phyloP scores from a whole-genome alignment of 2,888 invertebrate genomes.

The Eueremaeus valkanovi region DNA sequence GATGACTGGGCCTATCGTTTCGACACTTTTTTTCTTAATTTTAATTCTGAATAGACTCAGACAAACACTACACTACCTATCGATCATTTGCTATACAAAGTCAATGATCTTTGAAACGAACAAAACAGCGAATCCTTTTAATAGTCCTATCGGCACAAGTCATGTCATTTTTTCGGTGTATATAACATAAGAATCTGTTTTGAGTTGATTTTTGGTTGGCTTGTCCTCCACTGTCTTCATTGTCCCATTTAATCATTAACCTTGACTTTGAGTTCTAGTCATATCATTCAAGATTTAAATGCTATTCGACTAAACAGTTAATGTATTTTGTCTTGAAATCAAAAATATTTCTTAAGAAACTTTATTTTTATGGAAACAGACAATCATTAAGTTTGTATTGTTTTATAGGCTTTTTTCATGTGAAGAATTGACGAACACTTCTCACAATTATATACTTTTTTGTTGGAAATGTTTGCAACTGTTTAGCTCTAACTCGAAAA shows the following conservation, averaged over 20 bases:
- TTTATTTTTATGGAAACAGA: neutral
- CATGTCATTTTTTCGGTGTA: too few species aligned
- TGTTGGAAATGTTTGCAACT: too few species aligned
- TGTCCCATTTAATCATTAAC: constrained; percentile 28
- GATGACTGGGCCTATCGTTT: too few species aligned
- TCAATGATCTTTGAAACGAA: neutral
- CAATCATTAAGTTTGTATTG: neutral
- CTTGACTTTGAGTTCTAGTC: neutral
- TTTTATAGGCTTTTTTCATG: constrained; percentile 12
- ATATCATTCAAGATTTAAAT: constrained; percentile 2
- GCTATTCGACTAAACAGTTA: neutral
- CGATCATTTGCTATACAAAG: neutral
- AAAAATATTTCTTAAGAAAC: neutral
- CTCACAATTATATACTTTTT: neutral
- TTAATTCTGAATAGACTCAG: neutral
- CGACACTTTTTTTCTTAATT: neutral
- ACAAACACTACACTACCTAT: neutral
- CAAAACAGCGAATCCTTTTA: neutral
- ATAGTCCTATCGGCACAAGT: too few species aligned
- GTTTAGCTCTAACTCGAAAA: neutral
- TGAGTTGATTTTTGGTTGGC: neutral
- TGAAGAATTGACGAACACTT: neutral
- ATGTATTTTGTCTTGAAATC: neutral
- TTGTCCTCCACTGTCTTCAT: neutral
- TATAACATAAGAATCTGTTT: too few species aligned